Evolutionary conservation across 1,140 invertebrate genomes (phyloP), one percentile per base, ranked within the genome.

Genomic region (Carcinoscorpius rotundicauda): DNA sequence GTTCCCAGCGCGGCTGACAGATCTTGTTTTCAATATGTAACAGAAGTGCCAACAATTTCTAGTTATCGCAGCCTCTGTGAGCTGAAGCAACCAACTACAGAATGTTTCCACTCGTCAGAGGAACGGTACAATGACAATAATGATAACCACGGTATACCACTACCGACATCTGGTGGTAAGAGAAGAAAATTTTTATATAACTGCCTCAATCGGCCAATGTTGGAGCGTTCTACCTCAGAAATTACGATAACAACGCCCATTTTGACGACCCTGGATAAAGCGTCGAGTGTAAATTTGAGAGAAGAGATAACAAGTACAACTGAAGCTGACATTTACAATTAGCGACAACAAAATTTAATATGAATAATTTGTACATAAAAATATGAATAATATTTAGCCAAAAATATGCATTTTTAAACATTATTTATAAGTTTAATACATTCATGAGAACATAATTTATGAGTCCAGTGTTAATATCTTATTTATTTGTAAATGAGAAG

Each of bases 241-340:
- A 56, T 69, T 49, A 62, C 64, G 50, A 63, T 66, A 49, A 58
- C 58, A 60, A 64, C 68, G n/a, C 68, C 68, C 5, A 65, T 67
- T 3, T n/a, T 64, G 29, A 64, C 60, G 51, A 63, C 66, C 8
- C 59, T 67, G 4, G 63, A 67, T 29, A 62, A 56, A 58, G 49
- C 56, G n/a, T 64, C 66, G 4, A 64, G 62, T 8, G 52, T 66
- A 4, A 63, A 63, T 8, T 66, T 66, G 49, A 60, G 60, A 11
- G 68, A 71, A 65, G 66, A 69, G 64, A 68, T 69, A 29, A 69
- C 69, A 59, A 69, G 67, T 50, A 60, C 66, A 0, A 71, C 69
- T 29, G 69, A 70, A 64, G 71, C 67, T 4, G 63, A 71, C 58
- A 56, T 71, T 52, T 57, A 65, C 29, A 68, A 70, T 59, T 69